Base-by-base conservation (phyloP, 2,888 invertebrate species). In the Tiliacea citrago region DNA sequence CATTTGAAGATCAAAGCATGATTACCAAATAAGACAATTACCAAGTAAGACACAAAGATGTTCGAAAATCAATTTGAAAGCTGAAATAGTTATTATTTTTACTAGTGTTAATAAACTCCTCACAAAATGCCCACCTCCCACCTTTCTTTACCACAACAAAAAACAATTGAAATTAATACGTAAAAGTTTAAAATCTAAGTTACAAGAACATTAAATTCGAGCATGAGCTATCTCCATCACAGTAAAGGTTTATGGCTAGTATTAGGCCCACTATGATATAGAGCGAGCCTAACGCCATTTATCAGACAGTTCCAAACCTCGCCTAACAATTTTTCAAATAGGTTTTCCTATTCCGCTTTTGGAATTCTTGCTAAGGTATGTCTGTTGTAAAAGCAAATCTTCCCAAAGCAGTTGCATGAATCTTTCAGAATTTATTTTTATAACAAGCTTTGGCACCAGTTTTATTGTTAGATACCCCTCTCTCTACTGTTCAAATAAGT, bases 271-370 rank as follows among this genome's bases (percentile, higher is more conserved):
- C 66, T 72, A 71, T 71, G 81, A 81, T 71, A 78, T 35, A 78
- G 65, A 68, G 65, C 49, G 16, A 81, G 60, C 81, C 81, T 81
- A 72, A 68, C 58, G 45, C 42, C 75, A 75, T 82, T 70, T 82
- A 82, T 82, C 79, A 61, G 69, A n/a, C 66, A 60, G 55, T 58
- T 58, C 62, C 71, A 51, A 69, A 75, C 39, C 61, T 35, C 21
- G 10, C 45, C 68, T 53, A 63, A 47, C 60, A 39, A 82, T 72
- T 82, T 72, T 67, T 79, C 82, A 75, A 75, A 57, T 45, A 35
- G 58, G 62, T 39, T 78, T 65, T 60, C 58, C 66, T 16, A 45
- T 73, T 73, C 18, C 21, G 18, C 29, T 68, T 60, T 24, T 39
- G 13, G 51, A 65, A 47, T 63, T 57, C 60, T 53, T 67, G 68